Conservation (phyloP, 2,797 vertebrate species). For the Crenichthys baileyi region DNA sequence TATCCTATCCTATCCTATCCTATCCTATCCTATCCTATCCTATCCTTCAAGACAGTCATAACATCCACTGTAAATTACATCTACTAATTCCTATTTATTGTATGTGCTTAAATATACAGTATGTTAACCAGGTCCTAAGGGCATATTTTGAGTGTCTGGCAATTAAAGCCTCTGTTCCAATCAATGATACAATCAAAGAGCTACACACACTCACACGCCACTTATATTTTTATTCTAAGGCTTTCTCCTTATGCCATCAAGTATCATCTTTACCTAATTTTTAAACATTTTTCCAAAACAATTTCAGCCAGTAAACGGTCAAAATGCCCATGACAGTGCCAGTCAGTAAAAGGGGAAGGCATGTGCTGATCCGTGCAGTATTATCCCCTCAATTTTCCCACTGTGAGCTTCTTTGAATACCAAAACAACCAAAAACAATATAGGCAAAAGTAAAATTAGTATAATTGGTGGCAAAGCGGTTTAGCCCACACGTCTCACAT, state of each 20-base stretch:
- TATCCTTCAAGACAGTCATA: constrained; percentile 12
- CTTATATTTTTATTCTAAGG: not conserved
- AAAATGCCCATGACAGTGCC: constrained; percentile 41
- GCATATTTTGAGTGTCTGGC: constrained; percentile 48
- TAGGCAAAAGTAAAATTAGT: constrained; percentile 75
- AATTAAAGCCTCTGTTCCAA: constrained; percentile 56
- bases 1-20: not conserved
- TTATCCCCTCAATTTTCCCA: constrained; percentile 65
- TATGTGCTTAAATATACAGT: constrained; percentile 47
- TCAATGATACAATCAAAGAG: constrained; percentile 48
- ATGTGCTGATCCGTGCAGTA: constrained; percentile 59
- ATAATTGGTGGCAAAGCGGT: constrained; percentile 82
- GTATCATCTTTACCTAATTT: not conserved
- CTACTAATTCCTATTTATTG: constrained; percentile 49
- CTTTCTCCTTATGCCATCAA: constrained; percentile 1
- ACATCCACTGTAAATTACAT: constrained; percentile 33
- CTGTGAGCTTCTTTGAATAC: constrained; percentile 70
- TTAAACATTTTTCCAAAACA: not conserved
- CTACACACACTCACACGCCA: constrained; percentile 8
- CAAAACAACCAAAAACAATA: constrained; percentile 73
- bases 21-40: not conserved
- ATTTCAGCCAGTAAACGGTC: constrained; percentile 33
- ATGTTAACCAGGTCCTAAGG: constrained; percentile 43
- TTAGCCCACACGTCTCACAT: constrained; percentile 77
- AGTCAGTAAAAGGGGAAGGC: constrained; percentile 39